Base-by-base conservation (phyloP, 1,140 invertebrate species). In the Argopecten irradians region DNA sequence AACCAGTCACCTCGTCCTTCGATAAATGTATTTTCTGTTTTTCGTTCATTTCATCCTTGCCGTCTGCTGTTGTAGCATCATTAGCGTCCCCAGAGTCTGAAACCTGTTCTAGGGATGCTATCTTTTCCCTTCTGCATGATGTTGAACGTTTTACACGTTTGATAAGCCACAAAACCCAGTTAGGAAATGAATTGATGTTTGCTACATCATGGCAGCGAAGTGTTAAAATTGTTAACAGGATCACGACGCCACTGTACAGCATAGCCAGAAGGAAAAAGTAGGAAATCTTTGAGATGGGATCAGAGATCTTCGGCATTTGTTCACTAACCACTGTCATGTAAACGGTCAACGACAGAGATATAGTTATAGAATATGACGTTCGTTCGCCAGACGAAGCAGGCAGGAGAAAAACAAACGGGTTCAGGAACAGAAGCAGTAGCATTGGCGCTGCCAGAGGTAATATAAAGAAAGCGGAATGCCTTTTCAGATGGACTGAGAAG, bases 361-460 rank as follows among this genome's bases (percentile, higher is more conserved):
- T 95, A 8, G 96, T 96, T 33, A 97, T 93, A 34, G 96, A 96
- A 32, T 96, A 95, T 7, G 96, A 95, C 46, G 96, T 96, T 91
- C 96, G 96, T 92, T 96, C 96, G 0, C 96, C 96, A 13, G 95
- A 96, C 89, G 96, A 96, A 0, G 96, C 96, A 11, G 96, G 96
- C 83, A 97, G 93, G 91, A 96, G 96, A 93, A 97, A 97, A 16
- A 96, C 96, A 3, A 97, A 93, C 11, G 96, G 94, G 19, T 96
- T 96, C 11, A 96, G 93, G 16, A 95, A 93, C 0, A 96, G 96
- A 93, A 96, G 94, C 95, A 96, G 96, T 88, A 96, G 95, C 89
- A 96, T 96, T 8, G 96, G 96, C 46, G 96, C 93, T 39, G 96
- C 95, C 11, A 96, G 95, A 92, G 96, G 96, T 92, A 96, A 94